Conservation (phyloP, 2,888 invertebrate genomes). For the Parthenolecanium corni region DNA sequence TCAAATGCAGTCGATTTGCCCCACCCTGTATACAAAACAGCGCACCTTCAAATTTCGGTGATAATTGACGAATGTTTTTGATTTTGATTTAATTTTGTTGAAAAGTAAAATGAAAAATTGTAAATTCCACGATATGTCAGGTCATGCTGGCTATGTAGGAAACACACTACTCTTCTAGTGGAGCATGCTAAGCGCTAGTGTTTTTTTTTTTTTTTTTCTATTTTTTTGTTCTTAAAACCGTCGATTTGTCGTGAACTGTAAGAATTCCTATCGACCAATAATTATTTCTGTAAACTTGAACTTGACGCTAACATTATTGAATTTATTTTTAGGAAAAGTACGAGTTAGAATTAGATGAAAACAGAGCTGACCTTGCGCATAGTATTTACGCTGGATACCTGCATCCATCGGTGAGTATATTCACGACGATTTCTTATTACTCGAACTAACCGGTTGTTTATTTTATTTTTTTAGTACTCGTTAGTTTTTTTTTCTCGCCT, state of each 20-base stretch:
- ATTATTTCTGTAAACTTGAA: neutral
- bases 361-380: constrained; percentile 63
- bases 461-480: neutral
- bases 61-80: no score
- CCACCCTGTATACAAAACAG: no score
- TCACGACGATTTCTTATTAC: neutral
- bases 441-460: constrained; percentile 22
- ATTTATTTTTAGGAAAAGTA: constrained; percentile 54
- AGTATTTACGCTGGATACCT: constrained; percentile 53
- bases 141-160: no score
- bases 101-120: no score
- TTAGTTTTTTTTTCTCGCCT: neutral
- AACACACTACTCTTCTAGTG: no score
- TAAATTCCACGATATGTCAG: no score
- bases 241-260: neutral
- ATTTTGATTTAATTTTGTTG: no score
- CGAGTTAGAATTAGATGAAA: constrained; percentile 87
- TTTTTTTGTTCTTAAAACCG: no score
- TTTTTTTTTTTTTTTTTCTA: no score
- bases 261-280: neutral
- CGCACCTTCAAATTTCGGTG: no score
- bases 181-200: no score
- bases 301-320: neutral
- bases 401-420: constrained; percentile 41
- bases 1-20: no score